These are phyloP conservation scores for Heliconius hortense DNA, from an alignment of 2,888 invertebrate genomes.

Conservation along the genomic window DNA sequence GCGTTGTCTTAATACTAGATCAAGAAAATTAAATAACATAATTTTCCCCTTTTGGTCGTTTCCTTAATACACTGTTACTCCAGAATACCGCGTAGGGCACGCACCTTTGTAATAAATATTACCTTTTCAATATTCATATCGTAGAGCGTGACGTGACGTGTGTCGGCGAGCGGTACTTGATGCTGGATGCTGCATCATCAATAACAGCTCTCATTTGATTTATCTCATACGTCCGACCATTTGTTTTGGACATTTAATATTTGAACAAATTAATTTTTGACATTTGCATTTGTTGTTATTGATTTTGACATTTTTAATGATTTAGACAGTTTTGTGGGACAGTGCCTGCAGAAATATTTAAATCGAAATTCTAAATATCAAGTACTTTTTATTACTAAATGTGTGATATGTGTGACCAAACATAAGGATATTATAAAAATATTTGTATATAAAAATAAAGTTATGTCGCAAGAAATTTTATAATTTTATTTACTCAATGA, in stretches of 20 bases:
- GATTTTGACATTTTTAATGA: slow-evolving; percentile 1
- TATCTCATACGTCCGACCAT: slow-evolving; percentile 21
- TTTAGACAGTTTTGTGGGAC: not conserved
- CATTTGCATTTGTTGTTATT: not conserved
- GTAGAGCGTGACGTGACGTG: slow-evolving; percentile 34
- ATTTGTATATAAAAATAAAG: too few species aligned
- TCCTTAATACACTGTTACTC: not conserved
- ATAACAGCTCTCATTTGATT: slow-evolving; percentile 35
- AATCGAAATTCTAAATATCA: too few species aligned
- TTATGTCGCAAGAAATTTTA: not conserved
- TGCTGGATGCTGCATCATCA: slow-evolving; percentile 33
- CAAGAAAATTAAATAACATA: not conserved
- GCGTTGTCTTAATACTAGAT: not conserved
- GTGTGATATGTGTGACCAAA: too few species aligned
- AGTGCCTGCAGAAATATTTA: too few species aligned
- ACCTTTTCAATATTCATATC: slow-evolving; percentile 26
- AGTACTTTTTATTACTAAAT: too few species aligned
- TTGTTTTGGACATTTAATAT: slow-evolving; percentile 4
- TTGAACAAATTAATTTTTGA: slow-evolving; percentile 8
- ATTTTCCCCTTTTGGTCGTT: too few species aligned
- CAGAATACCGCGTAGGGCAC: slow-evolving; percentile 3
- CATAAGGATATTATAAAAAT: too few species aligned
- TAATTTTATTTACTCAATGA: not conserved
- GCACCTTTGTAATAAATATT: slow-evolving; percentile 20
- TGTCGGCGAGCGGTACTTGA: slow-evolving; percentile 32